Conservation (phyloP, 2,888 invertebrate species). For the Bugula neritina region DNA sequence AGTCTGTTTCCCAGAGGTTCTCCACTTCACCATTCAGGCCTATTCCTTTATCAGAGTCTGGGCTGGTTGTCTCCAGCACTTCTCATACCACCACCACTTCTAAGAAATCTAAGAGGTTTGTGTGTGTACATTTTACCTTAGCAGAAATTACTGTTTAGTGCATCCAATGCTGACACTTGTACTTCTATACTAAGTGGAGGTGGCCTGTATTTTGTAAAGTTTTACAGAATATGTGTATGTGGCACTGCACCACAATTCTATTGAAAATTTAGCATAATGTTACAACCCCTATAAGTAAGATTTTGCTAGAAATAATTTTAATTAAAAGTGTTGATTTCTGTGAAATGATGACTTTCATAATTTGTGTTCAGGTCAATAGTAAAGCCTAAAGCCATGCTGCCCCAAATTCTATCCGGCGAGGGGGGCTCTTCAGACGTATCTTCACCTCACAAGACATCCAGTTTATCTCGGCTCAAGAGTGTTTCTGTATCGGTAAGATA, state of each 20-base stretch:
- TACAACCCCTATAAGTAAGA: no score
- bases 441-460: neutral
- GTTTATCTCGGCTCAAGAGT: constrained; percentile 7
- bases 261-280: no score
- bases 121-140: no score
- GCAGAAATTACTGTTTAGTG: no score
- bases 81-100: neutral
- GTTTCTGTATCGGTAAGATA: constrained; percentile 7
- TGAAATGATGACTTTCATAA: no score
- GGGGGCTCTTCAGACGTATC: neutral
- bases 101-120: neutral
- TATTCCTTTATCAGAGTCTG: constrained; percentile 1
- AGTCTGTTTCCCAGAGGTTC: neutral
- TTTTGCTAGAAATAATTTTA: no score
- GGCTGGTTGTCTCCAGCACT: neutral
- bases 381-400: constrained; percentile 21
- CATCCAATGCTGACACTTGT: no score
- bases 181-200: no score
- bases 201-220: no score
- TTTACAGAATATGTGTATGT: no score
- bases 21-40: constrained; percentile 16
- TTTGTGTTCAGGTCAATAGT: neutral
- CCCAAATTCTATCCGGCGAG: neutral
- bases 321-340: no score
- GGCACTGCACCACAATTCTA: no score